Evolutionary conservation across 2,888 invertebrate genomes (phyloP).

Genomic region (Pegoplata infirma): DNA sequence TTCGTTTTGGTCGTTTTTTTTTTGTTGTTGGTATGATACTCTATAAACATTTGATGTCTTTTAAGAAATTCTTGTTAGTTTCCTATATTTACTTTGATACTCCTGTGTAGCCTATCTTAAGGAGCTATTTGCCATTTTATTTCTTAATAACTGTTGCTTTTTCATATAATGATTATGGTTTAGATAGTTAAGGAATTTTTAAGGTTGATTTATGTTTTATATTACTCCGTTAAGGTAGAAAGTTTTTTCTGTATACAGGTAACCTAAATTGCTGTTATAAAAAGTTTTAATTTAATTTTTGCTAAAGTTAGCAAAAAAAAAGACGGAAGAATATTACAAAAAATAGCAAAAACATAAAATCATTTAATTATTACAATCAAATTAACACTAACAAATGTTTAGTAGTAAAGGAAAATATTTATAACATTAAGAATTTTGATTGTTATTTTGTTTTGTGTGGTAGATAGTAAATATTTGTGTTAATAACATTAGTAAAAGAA

Average conservation of each 20-base stretch:
- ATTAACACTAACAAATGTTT: slow-evolving; percentile 37
- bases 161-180: slow-evolving; percentile 9
- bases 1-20: not conserved
- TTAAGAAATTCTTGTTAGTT: not conserved
- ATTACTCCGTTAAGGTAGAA: not conserved
- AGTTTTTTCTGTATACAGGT: slow-evolving; percentile 2
- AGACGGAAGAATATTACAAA: not conserved
- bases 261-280: slow-evolving; percentile 27
- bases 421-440: too few relatives aligned
- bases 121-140: slow-evolving; percentile 34
- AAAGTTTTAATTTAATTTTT: slow-evolving; percentile 60
- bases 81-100: not conserved
- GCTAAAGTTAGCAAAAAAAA: slow-evolving; percentile 21
- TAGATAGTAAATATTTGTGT: too few relatives aligned
- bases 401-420: not conserved
- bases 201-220: slow-evolving; percentile 50
- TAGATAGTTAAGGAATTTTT: slow-evolving; percentile 37
- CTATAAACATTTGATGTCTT: slow-evolving; percentile 21
- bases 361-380: slow-evolving; percentile 57
- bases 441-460: too few relatives aligned
- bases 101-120: slow-evolving; percentile 42
- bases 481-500: too few relatives aligned
- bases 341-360: slow-evolving; percentile 30
- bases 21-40: not conserved
- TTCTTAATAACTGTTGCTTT: slow-evolving; percentile 51